Percentiles rank a stretch among this genome's conserved stretches.
Evolutionary conservation across 2,113 vertebrate genomes (phyloP).

Genomic region (Telmatochromis sp.): DNA sequence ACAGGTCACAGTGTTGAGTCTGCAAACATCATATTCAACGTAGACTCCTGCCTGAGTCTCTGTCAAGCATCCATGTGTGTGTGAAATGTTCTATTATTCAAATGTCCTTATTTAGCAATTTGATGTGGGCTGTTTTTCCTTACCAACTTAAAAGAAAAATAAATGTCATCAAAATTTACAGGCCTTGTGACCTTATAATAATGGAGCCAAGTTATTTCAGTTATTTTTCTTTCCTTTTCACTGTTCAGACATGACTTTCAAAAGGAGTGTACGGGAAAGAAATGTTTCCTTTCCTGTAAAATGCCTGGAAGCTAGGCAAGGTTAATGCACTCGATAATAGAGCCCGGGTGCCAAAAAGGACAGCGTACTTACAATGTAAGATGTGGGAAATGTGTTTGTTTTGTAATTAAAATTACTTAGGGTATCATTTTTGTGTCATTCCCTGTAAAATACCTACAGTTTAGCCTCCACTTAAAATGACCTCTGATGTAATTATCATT

Average conservation of each 20-base stretch:
- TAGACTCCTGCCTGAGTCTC: not conserved
- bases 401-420: not conserved
- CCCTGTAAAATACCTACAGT: not conserved
- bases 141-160: not conserved
- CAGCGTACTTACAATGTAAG: not conserved
- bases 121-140: not conserved
- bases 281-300: not conserved
- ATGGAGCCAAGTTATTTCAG: not conserved
- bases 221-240: not conserved
- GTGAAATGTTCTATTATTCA: not conserved
- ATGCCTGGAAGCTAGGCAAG: not conserved
- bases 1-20: not conserved
- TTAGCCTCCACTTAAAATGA: not conserved
- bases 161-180: not conserved
- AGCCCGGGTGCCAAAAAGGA: not conserved
- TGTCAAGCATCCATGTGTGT: not conserved
- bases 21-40: not conserved
- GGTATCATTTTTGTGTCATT: not conserved
- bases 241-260: not conserved
- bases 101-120: not conserved
- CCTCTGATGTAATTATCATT: not conserved
- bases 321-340: not conserved
- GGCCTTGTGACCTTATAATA: not conserved
- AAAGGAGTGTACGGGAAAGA: not conserved
- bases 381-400: not conserved